These are phyloP conservation scores for Callithrix jacchus DNA, from an alignment of 2,113 vertebrate species.

Conservation along the genomic window DNA sequence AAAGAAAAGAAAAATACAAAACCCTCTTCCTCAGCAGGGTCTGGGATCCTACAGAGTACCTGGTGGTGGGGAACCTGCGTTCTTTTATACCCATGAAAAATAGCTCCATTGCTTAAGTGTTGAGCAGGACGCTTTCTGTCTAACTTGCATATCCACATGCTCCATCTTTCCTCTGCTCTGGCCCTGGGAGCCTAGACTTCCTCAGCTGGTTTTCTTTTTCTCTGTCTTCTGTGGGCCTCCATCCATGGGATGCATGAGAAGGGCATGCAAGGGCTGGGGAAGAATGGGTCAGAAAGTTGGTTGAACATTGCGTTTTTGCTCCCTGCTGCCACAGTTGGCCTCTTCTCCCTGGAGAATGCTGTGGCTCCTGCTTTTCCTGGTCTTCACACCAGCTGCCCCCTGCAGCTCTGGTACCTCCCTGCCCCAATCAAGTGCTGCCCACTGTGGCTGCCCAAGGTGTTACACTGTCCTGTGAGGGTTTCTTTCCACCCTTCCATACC, in stretches of 20 bases:
- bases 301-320: accelerated
- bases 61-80: background rate
- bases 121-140: accelerated
- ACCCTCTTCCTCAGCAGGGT: accelerated
- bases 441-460: accelerated
- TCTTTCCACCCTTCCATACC: background rate
- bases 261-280: accelerated
- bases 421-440: accelerated
- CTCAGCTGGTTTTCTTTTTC: no score
- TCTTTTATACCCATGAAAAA: background rate
- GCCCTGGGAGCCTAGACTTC: accelerated
- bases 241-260: background rate
- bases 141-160: background rate
- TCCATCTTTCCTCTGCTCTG: accelerated
- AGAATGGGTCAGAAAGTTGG: background rate
- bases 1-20: background rate
- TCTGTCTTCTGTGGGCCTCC: background rate
- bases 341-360: background rate
- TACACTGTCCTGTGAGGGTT: background rate
- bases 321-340: background rate
- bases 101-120: background rate
- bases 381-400: background rate
- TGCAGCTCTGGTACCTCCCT: background rate
- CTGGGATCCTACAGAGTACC: no score
- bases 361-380: accelerated